Evolutionary conservation across 1,140 invertebrate species (phyloP).

Genomic region (Colletes gigas): DNA sequence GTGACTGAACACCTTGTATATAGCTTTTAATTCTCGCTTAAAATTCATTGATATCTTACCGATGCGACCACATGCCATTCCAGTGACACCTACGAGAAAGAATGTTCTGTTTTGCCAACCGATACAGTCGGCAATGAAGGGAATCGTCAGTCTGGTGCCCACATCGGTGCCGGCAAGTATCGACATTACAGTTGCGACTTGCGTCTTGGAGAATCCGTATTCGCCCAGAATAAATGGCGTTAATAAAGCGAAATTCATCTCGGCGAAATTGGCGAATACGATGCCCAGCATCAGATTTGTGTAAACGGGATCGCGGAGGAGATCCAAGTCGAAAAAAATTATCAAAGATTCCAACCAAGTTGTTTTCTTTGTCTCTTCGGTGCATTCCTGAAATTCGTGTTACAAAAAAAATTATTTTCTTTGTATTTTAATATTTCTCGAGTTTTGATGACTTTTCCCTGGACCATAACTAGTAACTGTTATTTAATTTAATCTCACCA

Average conservation of each 20-base stretch:
- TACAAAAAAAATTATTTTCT: too few relatives aligned
- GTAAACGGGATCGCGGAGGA: conserved; percentile 85
- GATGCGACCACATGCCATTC: conserved; percentile 69
- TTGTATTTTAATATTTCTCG: too few relatives aligned
- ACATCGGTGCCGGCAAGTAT: conserved; percentile 83
- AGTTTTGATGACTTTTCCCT: too few relatives aligned
- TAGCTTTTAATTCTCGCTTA: too few relatives aligned
- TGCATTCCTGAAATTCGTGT: not conserved
- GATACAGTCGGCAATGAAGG: conserved; percentile 82
- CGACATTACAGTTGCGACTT: conserved; percentile 85
- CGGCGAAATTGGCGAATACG: conserved; percentile 85
- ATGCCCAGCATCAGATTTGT: conserved; percentile 86
- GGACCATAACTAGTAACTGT: too few relatives aligned
- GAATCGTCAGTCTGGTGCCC: conserved; percentile 83
- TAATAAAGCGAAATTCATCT: conserved; percentile 86
- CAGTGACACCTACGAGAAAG: conserved; percentile 71
- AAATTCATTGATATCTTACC: conserved; percentile 61
- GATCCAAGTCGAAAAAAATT: conserved; percentile 85
- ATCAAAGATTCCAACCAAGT: conserved; percentile 75
- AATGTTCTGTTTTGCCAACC: conserved; percentile 71
- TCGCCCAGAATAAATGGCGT: conserved; percentile 86
- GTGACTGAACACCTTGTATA: too few relatives aligned
- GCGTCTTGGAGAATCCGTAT: conserved; percentile 81
- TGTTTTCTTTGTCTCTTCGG: not conserved
- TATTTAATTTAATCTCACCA: not conserved